Evolutionary conservation across 2,888 invertebrate species (phyloP).

Genomic region (Pachycephus smyrnensis): DNA sequence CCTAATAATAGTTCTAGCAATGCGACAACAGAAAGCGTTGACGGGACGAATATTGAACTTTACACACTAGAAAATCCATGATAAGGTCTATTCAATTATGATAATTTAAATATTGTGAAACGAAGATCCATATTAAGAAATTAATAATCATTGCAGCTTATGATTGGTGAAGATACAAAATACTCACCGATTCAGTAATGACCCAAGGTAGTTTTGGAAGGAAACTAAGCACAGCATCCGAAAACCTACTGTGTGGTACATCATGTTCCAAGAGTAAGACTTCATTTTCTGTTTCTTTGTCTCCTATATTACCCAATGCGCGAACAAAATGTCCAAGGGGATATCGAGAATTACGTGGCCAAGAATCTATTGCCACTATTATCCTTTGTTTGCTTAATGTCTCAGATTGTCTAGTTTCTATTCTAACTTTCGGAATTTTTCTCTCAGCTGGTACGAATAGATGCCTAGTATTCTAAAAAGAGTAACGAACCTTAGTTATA

Average conservation of each 20-base stretch:
- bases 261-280: slow-evolving; percentile 96
- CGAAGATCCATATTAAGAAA: slow-evolving; percentile 2
- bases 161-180: not conserved
- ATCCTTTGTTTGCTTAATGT: slow-evolving; percentile 86
- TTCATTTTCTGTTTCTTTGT: slow-evolving; percentile 96
- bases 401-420: slow-evolving; percentile 94
- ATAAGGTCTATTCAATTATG: not conserved
- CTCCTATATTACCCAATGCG: slow-evolving; percentile 91
- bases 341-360: slow-evolving; percentile 94
- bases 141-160: not conserved
- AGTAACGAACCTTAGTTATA: slow-evolving; percentile 8
- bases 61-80: slow-evolving; percentile 9
- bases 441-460: slow-evolving; percentile 95
- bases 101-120: not conserved
- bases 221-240: slow-evolving; percentile 92
- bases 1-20: slow-evolving; percentile 18
- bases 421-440: slow-evolving; percentile 92
- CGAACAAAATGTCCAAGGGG: slow-evolving; percentile 97
- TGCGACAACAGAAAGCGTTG: slow-evolving; percentile 9
- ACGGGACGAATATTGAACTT: slow-evolving; percentile 16
- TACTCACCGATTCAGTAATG: slow-evolving; percentile 82
- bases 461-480: slow-evolving; percentile 73
- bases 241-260: slow-evolving; percentile 95
- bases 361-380: slow-evolving; percentile 95
- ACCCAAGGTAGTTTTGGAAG: slow-evolving; percentile 91